Evolutionary conservation across 2,888 invertebrate genomes (phyloP).

Genomic region (Schrankia costaestrigalis): DNA sequence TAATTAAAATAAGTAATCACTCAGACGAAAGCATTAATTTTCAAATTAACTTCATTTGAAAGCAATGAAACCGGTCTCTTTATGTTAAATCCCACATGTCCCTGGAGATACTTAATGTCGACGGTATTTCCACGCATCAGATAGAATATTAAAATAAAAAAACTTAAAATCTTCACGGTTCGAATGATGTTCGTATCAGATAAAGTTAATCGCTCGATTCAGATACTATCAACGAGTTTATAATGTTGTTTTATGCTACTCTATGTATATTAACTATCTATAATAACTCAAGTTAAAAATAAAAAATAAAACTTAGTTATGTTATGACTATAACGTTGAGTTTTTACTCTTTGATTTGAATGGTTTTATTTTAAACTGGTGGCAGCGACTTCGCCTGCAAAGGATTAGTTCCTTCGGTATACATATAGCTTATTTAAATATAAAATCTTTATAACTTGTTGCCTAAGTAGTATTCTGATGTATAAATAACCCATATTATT

Average conservation of each 20-base stretch:
- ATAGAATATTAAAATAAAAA: slow-evolving; percentile 16
- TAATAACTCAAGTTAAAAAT: slow-evolving; percentile 12
- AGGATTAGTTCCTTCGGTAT: too few species aligned
- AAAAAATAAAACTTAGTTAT: slow-evolving; percentile 9
- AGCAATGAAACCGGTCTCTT: slow-evolving; percentile 3
- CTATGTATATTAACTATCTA: too few species aligned
- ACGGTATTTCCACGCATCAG: slow-evolving; percentile 10
- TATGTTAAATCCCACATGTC: slow-evolving; percentile 4
- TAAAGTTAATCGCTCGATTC: slow-evolving; percentile 37
- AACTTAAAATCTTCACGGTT: slow-evolving; percentile 40
- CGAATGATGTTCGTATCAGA: slow-evolving; percentile 29
- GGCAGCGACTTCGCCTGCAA: too few species aligned
- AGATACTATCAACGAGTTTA: slow-evolving; percentile 41
- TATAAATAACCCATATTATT: too few species aligned
- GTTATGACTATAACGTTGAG: neutral
- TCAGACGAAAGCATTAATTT: slow-evolving; percentile 2
- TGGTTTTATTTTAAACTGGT: neutral
- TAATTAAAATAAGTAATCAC: neutral
- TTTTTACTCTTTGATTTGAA: slow-evolving; percentile 1
- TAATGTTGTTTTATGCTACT: slow-evolving; percentile 28
- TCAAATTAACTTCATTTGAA: slow-evolving; percentile 1
- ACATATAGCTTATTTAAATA: too few species aligned
- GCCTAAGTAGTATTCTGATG: too few species aligned
- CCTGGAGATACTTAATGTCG: slow-evolving; percentile 5
- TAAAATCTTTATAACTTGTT: too few species aligned